Evolutionary conservation across 2,888 invertebrate species (phyloP), one percentile per base, ranked within the genome.

Genomic region (Pyrochroa serraticornis): DNA sequence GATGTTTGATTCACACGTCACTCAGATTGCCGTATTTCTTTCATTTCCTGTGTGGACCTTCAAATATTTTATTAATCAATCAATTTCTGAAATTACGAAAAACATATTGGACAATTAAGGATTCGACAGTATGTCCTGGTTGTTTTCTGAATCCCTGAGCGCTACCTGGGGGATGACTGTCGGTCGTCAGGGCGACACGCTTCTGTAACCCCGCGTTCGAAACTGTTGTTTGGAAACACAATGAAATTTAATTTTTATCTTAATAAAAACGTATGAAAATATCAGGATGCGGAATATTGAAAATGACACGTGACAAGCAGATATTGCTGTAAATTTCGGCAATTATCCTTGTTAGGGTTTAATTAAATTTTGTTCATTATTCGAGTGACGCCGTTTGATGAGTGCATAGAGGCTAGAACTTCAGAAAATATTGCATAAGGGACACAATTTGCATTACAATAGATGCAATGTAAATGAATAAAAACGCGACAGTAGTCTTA

Each of bases 181-280:
- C 45, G 50, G 56, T 56, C 56, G 56, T 30, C 50, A 56, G 45
- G 56, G 50, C 56, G 50, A 56, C 56, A 45, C 39, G 38, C 33
- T 33, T 37, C 33, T 36, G 36, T 43, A 36, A 30, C 44, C 34
- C 34, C 30, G 33, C 38, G 38, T 37, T 6, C 12, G 12, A 37
- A 48, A 39, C 38, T 30, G 36, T 47, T 34, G 37, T 37, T 39
- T 35, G n/a, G 47, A 43, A 42, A 47, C 39, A 41, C 9, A 54
- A 51, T 31, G 37, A 51, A 53, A 53, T 53, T 53, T 38, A 33
- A 53, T 53, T 53, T 37, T 37, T 8, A 32, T 52, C 39, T 45
- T 46, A 31, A 10, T 7, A 43, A 6, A 32, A 32, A 33, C 22
- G 22, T 22, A 22, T 22, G 22, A 22, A 22, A 22, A 22, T 22